Base-by-base conservation (phyloP, 2,888 invertebrate genomes). In the Drosophila demipolita region DNA sequence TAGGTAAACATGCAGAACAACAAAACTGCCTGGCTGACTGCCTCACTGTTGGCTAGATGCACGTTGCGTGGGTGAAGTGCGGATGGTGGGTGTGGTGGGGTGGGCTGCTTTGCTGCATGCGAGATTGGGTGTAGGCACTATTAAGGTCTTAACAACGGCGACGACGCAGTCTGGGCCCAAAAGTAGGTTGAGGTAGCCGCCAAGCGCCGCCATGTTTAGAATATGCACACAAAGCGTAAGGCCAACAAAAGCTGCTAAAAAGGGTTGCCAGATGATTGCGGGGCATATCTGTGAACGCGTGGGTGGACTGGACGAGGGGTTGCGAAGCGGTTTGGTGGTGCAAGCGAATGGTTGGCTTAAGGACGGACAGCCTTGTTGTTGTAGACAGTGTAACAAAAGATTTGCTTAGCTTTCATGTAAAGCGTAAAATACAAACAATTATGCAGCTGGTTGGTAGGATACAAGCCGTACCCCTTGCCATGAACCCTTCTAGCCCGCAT, bases 361-460 rank as follows among this genome's bases (percentile, higher is more conserved):
- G 49, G 62, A 45, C 52, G 57, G 45, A 50, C 45, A 71, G 76
- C 68, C 68, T 77, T 80, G 85, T 78, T 83, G 85, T 78, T 73
- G 75, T 75, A 84, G 85, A 82, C 78, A 82, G 81, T 85, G 86
- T 82, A 90, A 90, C 87, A 90, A 87, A 86, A 87, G 90, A 82
- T 88, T 90, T 87, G 90, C 87, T 86, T 90, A 87, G 87, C 87
- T 87, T 88, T 90, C 89, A 90, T 88, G 87, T 85, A 78, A 90
- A 90, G 89, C 87, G 87, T 90, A 90, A 87, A 90, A 87, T 89
- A 83, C 88, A 89, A 87, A 87, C 90, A 87, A 87, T 87, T 87
- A 87, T 88, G 87, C 85, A 81, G 89, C 78, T 78, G 75, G 79
- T 64, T 78, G 75, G 75, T 66, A 79, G 75, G 40, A 66, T 78